Evolutionary conservation across 1,140 invertebrate genomes (phyloP).

Genomic region (Ctenoplectra terminalis): DNA sequence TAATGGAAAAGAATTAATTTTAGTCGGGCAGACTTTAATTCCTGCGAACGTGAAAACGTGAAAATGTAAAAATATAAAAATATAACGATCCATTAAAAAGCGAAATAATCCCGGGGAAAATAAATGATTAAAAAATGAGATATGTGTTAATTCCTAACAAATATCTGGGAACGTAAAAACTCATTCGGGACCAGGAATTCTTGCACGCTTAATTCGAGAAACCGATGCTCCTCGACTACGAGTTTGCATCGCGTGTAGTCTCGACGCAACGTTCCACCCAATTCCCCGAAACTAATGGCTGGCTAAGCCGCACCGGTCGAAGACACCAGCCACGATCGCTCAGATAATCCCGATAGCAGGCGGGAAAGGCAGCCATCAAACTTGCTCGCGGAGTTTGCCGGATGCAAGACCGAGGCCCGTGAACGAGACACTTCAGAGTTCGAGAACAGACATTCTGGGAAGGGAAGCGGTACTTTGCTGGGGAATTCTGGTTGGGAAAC

Average conservation of each 20-base stretch:
- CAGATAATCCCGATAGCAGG: constrained; percentile 56
- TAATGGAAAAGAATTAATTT: too few relatives aligned
- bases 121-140: too few relatives aligned
- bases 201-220: too few relatives aligned
- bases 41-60: too few relatives aligned
- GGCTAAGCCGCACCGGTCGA: background rate
- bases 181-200: too few relatives aligned
- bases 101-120: too few relatives aligned
- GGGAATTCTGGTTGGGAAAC: background rate
- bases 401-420: constrained; percentile 23
- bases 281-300: background rate
- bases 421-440: constrained; percentile 51
- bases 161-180: too few relatives aligned
- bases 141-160: too few relatives aligned
- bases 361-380: constrained; percentile 45
- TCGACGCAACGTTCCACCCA: background rate
- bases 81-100: too few relatives aligned
- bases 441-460: constrained; percentile 33
- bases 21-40: too few relatives aligned
- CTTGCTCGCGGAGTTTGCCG: constrained; percentile 49
- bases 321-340: constrained; percentile 34
- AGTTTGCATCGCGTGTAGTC: constrained; percentile 14
- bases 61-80: too few relatives aligned
- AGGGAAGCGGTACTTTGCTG: constrained; percentile 34
- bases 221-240: too few relatives aligned